Conservation (phyloP, 2,888 invertebrate species). For the Therioaphis trifolii region DNA sequence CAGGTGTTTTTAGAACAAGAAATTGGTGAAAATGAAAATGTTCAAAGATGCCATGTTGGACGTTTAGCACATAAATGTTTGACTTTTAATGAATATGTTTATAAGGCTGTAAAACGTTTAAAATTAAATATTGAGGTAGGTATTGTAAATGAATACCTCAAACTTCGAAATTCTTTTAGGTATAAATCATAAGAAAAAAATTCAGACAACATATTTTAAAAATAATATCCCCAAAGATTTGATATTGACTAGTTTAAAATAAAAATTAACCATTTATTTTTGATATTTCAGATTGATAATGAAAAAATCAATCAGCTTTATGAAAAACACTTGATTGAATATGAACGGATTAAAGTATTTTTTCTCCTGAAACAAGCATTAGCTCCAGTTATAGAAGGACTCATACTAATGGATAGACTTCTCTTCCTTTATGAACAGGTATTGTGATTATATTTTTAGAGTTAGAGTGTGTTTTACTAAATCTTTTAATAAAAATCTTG, state of each 20-base stretch:
- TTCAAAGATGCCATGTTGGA: constrained; percentile 74
- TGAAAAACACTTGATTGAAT: constrained; percentile 69
- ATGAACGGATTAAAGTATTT: constrained; percentile 78
- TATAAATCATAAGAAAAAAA: no score
- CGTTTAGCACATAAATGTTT: constrained; percentile 74
- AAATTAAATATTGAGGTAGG: constrained; percentile 71
- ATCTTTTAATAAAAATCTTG: neutral
- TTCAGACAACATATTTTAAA: neutral
- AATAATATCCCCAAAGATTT: no score
- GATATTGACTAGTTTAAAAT: no score
- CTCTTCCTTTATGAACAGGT: constrained; percentile 79
- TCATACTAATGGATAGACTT: constrained; percentile 85
- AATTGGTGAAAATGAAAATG: constrained; percentile 68
- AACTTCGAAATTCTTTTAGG: no score
- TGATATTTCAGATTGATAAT: constrained; percentile 76
- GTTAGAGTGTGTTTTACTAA: neutral
- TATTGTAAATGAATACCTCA: no score
- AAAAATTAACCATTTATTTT: no score
- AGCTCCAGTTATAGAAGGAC: constrained; percentile 83
- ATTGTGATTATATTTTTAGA: constrained; percentile 46
- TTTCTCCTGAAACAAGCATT: constrained; percentile 81
- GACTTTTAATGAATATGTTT: constrained; percentile 78
- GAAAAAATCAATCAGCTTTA: constrained; percentile 70
- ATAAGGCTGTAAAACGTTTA: constrained; percentile 76
- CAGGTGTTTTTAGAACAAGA: constrained; percentile 73